A percentile compares a stretch with the other conserved stretches of the same genome.
These are phyloP conservation scores for Valencia hispanica DNA, from an alignment of 2,797 vertebrate genomes.

Conservation along the genomic window DNA sequence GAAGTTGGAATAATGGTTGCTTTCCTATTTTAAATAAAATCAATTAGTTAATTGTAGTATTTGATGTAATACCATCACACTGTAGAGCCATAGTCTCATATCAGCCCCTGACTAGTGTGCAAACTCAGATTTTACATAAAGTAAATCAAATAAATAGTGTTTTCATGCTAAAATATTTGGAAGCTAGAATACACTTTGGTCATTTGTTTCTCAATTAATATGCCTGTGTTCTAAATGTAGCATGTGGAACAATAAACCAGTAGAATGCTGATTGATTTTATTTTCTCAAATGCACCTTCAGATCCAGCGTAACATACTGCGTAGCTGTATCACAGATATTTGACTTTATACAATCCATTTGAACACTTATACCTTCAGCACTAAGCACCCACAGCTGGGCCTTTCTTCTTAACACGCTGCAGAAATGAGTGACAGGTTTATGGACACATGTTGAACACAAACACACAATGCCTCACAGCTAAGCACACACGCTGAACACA, in stretches of 20 bases:
- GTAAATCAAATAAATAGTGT: not conserved
- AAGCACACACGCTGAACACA: slow-evolving; percentile 33
- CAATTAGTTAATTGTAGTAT: not conserved
- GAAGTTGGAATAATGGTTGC: not conserved
- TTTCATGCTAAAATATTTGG: slow-evolving; percentile 22
- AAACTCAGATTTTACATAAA: not conserved
- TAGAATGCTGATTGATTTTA: slow-evolving; percentile 28
- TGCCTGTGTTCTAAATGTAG: slow-evolving; percentile 28
- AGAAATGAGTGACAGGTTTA: slow-evolving; percentile 63
- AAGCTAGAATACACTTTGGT: slow-evolving; percentile 29
- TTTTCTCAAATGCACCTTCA: not conserved
- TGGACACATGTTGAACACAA: slow-evolving; percentile 43
- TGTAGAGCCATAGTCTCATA: not conserved
- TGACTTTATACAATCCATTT: slow-evolving; percentile 24
- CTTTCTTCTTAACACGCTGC: slow-evolving; percentile 43
- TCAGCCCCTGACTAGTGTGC: not conserved
- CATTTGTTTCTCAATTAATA: slow-evolving; percentile 1
- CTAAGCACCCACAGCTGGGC: slow-evolving; percentile 61
- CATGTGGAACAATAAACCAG: slow-evolving; percentile 48
- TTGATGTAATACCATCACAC: not conserved
- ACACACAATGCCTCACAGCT: slow-evolving; percentile 8
- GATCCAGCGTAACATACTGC: not conserved
- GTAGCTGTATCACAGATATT: slow-evolving; percentile 1
- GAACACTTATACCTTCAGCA: slow-evolving; percentile 45
- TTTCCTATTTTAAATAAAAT: not conserved